Base-by-base conservation (phyloP, 2,113 vertebrate species). In the Callocephalon fimbriatum region DNA sequence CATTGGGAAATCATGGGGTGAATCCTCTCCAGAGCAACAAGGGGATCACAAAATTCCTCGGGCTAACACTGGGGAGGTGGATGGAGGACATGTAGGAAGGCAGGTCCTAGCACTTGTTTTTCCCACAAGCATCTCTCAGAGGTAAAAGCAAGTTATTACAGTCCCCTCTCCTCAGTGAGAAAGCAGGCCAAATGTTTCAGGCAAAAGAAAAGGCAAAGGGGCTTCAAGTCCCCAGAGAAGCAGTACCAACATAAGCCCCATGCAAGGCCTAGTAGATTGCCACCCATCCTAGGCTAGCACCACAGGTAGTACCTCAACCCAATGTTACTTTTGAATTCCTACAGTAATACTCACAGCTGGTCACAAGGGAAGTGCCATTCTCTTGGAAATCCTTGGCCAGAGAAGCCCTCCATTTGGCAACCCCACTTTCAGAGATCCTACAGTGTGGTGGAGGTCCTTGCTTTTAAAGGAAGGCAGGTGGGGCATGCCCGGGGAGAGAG, bases 361-460 rank as follows among this genome's bases (percentile, higher is more conserved):
- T 63, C 37, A 31, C 15, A 25, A 27, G 56, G 31, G 40, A 75
- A 9, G 21, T 26, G 16, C 61, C 29, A 5, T 1, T 85, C 87
- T 6, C 4, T 19, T 21, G 61, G 29, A 48, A 91, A 38, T 16
- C 40, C 44, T 27, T 38, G 76, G 21, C 37, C 23, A 40, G 51
- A 42, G 15, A 76, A 40, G 3, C 1, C 19, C 61, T 79, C 89
- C 70, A 75, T 81, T 10, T 37, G 4, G 5, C 4, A 32, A 7
- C 7, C 3, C 7, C 42, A 23, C 79, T 44, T 44, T 22, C 61
- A 5, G 1, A 20, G 3, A 4, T 11, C 29, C 20, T 45, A 3
- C 15, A 6, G 10, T 0, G 2, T 2, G 1, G 3, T 22, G 18
- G 31, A 2, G 22, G 6, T 19, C 37, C 29, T 42, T n/a, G 27